Base-by-base conservation (phyloP, 2,888 invertebrate genomes). In the Muscina levida region DNA sequence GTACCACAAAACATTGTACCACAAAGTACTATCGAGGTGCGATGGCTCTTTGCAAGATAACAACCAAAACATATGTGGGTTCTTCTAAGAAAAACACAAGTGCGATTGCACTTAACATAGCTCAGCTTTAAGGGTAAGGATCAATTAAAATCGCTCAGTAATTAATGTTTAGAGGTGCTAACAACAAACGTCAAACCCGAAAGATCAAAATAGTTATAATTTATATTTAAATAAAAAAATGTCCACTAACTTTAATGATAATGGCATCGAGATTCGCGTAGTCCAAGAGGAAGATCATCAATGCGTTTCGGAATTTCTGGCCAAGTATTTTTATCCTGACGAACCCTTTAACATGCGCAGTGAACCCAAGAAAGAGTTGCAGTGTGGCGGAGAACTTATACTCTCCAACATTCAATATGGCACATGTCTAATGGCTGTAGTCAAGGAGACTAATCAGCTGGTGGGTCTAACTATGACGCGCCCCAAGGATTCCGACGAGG, bases 251-350 rank as follows among this genome's bases (percentile, higher is more conserved):
- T 5, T 46, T 15, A 56, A 67, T 1, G n/a, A 62, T 1, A 46
- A 62, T 19, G 68, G 68, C 62, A 75, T 79, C 48, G 68, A 65
- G 13, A 39, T 79, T 15, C 79, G 79, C 11, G 75, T 79, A 3
- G 57, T 72, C 15, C 22, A 75, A 62, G 67, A 72, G 0, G 46
- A 72, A 19, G 80, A 80, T 71, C 51, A 51, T 17, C 65, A 70
- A 51, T 31, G 70, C 11, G 73, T 80, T 17, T 51, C 37, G 10
- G 19, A 73, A 57, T 77, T 80, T 42, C 46, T 80, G 17, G 17
- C 68, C 44, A 66, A 73, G 10, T 51, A 73, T 26, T 80, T 80
- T 19, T 80, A 59, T 59, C 57, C 57, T n/a, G 80, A 80, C 68
- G 80, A 77, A 19, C 80, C 80, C 0, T 31, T 80, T 8, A 59